Base-by-base conservation (phyloP, 2,797 vertebrate species). In the Adrianichthys oophorus region DNA sequence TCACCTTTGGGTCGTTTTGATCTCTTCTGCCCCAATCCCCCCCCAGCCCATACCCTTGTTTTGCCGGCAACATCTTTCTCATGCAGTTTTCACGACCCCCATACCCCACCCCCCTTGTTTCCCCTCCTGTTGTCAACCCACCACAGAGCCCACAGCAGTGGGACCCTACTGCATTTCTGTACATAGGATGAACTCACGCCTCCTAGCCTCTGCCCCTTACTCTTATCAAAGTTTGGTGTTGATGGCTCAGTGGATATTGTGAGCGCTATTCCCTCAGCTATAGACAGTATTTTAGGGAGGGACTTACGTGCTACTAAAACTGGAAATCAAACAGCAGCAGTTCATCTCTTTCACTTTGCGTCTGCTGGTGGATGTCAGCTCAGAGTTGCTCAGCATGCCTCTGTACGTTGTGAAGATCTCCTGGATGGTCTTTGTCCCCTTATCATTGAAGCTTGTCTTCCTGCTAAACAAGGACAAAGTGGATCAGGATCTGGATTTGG, bases 181-280 rank as follows among this genome's bases (percentile, higher is more conserved):
- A 65, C 48, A 49, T 41, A 13, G 23, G 54, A 21, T 49, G 48
- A 59, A 65, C 62, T 67, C 54, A 70, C 69, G 70, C 6, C 51
- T 52, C 65, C 57, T 51, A 72, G 61, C 53, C 23, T 26, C 53
- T 47, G 73, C 61, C 69, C 68, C 80, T 85, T 85, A 78, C 77
- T 82, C 79, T 80, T 85, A 85, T 87, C 83, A 89, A 80, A 86
- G 74, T 77, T 76, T 37, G 21, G 66, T 79, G 74, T 79, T 83
- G 84, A 90, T 87, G 86, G 86, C 85, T 74, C 67, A 67, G 13
- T 43, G 63, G 70, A 74, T 5, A 42, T 65, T 65, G 41, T 26
- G 72, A 68, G 64, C 55, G 49, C 81, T 83, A 80, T 83, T 81
- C 85, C 85, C 84, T 83, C 80, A 13, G 64, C 67, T 69, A 64